These are phyloP conservation scores for Ramphastos sulfuratus DNA, from an alignment of 2,113 vertebrate genomes.

Conservation along the genomic window DNA sequence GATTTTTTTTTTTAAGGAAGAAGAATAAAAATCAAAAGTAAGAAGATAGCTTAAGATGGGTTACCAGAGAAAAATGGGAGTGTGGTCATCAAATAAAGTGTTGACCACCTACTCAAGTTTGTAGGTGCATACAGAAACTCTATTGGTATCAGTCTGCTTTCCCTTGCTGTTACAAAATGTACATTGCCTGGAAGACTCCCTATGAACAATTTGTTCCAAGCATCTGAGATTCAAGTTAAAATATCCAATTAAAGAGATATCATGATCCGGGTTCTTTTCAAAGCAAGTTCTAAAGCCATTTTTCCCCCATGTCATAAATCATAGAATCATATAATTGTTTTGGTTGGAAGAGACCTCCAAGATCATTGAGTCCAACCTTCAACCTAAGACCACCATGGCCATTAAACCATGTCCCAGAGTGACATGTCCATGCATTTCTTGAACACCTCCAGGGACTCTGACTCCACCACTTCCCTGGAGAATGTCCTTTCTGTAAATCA, in stretches of 20 bases:
- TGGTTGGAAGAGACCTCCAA: no score
- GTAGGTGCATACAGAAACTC: not conserved
- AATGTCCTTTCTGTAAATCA: not conserved
- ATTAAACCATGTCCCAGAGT: no score
- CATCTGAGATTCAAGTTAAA: not conserved
- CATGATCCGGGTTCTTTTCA: not conserved
- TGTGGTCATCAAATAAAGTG: not conserved
- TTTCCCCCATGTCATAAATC: not conserved
- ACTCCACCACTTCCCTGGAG: no score
- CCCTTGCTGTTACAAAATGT: not conserved
- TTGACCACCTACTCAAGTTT: not conserved
- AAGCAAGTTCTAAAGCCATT: not conserved
- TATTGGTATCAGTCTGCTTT: not conserved
- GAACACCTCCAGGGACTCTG: no score
- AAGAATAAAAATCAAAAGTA: not conserved
- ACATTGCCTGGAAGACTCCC: not conserved
- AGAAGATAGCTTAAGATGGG: not conserved
- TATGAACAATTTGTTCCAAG: not conserved
- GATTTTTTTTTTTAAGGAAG: not conserved
- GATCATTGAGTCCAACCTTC: no score
- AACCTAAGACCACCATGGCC: no score
- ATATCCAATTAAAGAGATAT: not conserved
- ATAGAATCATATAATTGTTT: no score
- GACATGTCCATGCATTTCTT: no score
- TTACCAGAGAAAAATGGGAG: not conserved